Base-by-base conservation (phyloP, 2,888 invertebrate genomes). In the Drosophila kokeensis region DNA sequence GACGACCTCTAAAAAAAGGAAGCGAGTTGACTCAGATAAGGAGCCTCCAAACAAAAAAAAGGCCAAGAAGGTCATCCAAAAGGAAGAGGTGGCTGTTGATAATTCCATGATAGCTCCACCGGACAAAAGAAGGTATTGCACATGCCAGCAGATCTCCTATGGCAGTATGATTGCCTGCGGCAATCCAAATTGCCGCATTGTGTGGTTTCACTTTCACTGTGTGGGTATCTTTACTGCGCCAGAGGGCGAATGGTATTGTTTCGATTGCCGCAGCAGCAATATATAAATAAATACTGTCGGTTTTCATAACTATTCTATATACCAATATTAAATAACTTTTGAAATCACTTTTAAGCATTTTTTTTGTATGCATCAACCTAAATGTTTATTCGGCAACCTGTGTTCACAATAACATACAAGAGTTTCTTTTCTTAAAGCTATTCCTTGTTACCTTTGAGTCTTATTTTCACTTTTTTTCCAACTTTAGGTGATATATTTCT, bases 51-150 rank as follows among this genome's bases (percentile, higher is more conserved):
- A 1, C 4, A 32, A 10, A 32, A 32, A 32, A 11, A 32, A 11
- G 11, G 4, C 11, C 32, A 11, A 32, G 10, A 4, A 0, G 11
- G 32, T 11, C 10, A 10, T 1, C 32, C 11, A 32, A 10, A 11
- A 32, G 32, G 4, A 32, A 32, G 11, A 11, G 11, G 11, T 1
- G 32, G 11, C 32, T 32, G 1, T 4, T 4, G 4, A 11, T 11
- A 10, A 32, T 32, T 4, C 32, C 32, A 10, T 4, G 1, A 4
- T 32, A 32, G 4, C 4, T 11, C 32, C 32, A 32, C 0, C 99
- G 0, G 99, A 99, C 92, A 99, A 99, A 92, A 99, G 99, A 0
- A 99, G 98, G 0, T 99, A 99, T 92, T 99, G 99, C 93, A 94
- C 98, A 45, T 99, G 99, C 91, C 98, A 99, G 93, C 99, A 99